phyloP scores from a whole-genome alignment of 92 coral and sea anemone genomes.

The Anthopleura xanthogrammica region DNA sequence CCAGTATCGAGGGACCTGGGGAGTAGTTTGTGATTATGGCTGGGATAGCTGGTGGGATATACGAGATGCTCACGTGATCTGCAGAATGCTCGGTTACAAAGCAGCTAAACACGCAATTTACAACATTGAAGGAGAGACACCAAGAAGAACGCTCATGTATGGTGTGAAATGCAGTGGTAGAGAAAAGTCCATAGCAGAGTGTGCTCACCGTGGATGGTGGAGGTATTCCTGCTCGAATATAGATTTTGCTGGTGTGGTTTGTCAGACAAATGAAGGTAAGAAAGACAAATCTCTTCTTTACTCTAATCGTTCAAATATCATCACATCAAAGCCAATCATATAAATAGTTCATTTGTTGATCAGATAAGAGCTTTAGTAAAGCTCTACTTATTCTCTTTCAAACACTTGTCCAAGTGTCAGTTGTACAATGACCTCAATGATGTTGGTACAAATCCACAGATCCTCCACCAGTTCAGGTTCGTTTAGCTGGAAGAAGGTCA shows the following conservation, averaged over 20 bases:
- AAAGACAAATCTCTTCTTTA: neutral
- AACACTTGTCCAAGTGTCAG: too few species aligned
- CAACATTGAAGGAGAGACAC: neutral
- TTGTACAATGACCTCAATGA: too few species aligned
- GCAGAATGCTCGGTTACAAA: slow-evolving; percentile 2
- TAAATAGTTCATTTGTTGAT: too few species aligned
- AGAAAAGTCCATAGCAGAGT: neutral
- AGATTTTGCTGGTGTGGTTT: neutral
- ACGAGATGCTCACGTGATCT: slow-evolving; percentile 11
- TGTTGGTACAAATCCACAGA: too few species aligned
- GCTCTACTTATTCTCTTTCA: too few species aligned
- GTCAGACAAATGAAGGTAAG: neutral
- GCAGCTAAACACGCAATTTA: neutral
- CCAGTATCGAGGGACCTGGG: neutral
- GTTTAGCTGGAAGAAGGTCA: too few species aligned
- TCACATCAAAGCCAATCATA: too few species aligned
- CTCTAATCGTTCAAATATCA: too few species aligned
- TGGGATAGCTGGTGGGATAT: too few species aligned
- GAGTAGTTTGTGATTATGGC: neutral
- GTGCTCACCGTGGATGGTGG: neutral
- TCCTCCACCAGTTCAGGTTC: too few species aligned
- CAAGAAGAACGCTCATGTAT: neutral
- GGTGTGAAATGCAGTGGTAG: neutral
- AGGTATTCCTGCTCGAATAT: neutral
- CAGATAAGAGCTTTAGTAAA: too few species aligned